A percentile compares a stretch with the other conserved stretches of the same genome.
Conservation (phyloP, 2,888 invertebrate species). For the Gisinianus flammeolus region DNA sequence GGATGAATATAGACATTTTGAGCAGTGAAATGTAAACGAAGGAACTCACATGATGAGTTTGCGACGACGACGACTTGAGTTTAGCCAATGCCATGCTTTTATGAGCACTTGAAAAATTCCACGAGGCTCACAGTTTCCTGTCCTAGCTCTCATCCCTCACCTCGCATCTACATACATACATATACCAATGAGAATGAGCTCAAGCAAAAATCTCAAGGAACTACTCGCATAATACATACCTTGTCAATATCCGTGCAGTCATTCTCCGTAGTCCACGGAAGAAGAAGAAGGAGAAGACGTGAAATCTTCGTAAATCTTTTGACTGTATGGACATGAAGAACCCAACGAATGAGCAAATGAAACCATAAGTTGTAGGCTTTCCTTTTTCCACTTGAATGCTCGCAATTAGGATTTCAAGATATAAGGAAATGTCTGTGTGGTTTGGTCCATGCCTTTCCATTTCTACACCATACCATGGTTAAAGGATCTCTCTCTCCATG, state of each 20-base stretch:
- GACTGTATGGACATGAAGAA: neutral
- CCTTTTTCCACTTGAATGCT: constrained; percentile 10
- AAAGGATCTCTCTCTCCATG: neutral
- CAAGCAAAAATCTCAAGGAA: neutral
- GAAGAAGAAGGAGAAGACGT: neutral
- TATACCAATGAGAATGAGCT: neutral
- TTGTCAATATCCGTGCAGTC: too few relatives aligned
- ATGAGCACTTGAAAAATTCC: constrained; percentile 29
- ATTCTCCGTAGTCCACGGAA: neutral
- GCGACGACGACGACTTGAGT: neutral
- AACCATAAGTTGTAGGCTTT: neutral
- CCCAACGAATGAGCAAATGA: neutral
- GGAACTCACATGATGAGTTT: constrained; percentile 5
- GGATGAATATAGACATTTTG: neutral
- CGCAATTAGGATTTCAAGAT: constrained; percentile 7
- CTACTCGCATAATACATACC: neutral
- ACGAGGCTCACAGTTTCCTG: constrained; percentile 15
- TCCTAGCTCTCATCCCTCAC: constrained; percentile 20
- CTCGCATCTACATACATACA: constrained; percentile 3
- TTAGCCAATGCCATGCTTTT: neutral
- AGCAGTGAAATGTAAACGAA: neutral
- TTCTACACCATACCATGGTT: too few relatives aligned
- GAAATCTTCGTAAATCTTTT: constrained; percentile 6
- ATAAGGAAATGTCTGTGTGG: neutral
- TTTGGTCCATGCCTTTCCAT: too few relatives aligned